Evolutionary conservation across 1,140 invertebrate genomes (phyloP), one percentile per base, ranked within the genome.

Genomic region (Lasaia peninsularis): DNA sequence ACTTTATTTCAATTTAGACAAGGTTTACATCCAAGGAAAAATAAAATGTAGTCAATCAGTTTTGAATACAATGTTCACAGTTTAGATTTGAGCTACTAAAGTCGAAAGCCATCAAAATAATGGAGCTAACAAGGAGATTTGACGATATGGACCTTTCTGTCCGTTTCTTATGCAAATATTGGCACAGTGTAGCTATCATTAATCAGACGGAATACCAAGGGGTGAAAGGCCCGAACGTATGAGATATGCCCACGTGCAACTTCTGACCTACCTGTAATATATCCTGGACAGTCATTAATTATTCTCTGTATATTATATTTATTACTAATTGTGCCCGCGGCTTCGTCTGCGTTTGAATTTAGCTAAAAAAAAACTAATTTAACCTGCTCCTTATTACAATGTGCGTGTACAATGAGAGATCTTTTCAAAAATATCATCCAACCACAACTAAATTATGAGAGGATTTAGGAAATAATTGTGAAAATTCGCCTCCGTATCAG

Each of bases 131-230:
- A 67, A 72, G 67, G 65, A 75, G 84, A 86, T 86, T 60, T 73
- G 71, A 69, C 63, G 80, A 85, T 86, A 83, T 74, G 73, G 78
- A 77, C 67, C 71, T 78, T 78, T 78, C 73, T 77, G 78, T 71
- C 71, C 76, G 71, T 83, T 88, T 88, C 85, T 86, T 88, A 88
- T 88, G 83, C 85, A 86, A 88, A 88, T 88, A 88, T 85, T 88
- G 80, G 83, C 74, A 78, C 80, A 82, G 70, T 78, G 77, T 80
- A 73, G 69, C 65, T 66, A 73, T 82, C 85, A 88, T 88, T 86
- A 88, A 88, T 88, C 85, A 86, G 70, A 54, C 57, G 59, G 67
- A 72, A 76, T 79, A 73, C 64, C 67, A 71, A 48, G 70, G 79
- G 80, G 67, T 69, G 65, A 67, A 64, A 50, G 52, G 55, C 71